A percentile compares a stretch with the other conserved stretches of the same genome.
These are phyloP conservation scores for Sebastes nivosus DNA, from an alignment of 2,797 vertebrate species.

Conservation along the genomic window DNA sequence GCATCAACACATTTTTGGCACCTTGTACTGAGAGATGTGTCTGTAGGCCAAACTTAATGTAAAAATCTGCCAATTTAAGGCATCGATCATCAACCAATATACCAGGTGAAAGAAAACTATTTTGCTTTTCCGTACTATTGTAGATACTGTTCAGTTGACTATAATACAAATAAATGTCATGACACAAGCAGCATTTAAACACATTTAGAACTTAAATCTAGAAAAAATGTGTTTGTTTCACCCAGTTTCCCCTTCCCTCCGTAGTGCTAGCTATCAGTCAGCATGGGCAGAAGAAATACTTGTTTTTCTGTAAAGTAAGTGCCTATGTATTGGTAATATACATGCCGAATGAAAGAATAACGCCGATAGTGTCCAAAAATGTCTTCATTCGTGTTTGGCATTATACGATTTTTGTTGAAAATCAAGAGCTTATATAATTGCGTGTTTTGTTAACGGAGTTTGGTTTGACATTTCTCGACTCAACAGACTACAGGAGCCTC, in stretches of 20 bases:
- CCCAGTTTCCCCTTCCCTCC: neutral
- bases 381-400: accelerated
- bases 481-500: too few species aligned
- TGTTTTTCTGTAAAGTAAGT: neutral
- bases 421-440: accelerated
- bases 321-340: neutral
- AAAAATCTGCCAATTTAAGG: neutral
- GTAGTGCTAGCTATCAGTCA: neutral
- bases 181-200: neutral
- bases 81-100: accelerated
- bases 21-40: neutral
- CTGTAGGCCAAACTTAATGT: neutral
- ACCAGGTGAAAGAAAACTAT: neutral
- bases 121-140: neutral
- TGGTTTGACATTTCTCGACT: neutral
- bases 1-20: neutral
- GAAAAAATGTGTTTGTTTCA: neutral
- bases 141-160: too few species aligned
- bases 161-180: accelerated
- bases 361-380: accelerated
- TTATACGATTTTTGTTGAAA: accelerated
- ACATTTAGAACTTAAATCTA: neutral
- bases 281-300: neutral
- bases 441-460: neutral
- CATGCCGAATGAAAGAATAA: neutral